Evolutionary conservation across 30 jellyfish, hydroid and myxozoan species (phyloP), one percentile per base, ranked within the genome.

Genomic region (Aurelia coerulea): DNA sequence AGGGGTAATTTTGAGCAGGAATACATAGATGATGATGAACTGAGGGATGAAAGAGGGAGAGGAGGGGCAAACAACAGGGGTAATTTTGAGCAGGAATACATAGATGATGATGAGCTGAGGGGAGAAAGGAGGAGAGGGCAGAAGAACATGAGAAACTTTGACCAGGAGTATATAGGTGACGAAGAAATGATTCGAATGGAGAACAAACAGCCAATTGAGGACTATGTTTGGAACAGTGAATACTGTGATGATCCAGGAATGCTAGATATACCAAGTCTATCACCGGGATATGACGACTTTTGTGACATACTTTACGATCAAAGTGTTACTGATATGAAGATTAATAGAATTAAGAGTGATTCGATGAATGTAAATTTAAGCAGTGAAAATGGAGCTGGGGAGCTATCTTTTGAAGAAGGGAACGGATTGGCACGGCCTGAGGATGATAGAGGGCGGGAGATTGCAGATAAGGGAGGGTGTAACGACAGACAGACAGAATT

Each of bases 221-320:
- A 74, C 9, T 34, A 68, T 33, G 76, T n/a, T 42, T 84, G 88
- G 86, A 53, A 73, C 33, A 39, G 74, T 13, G 93, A 84, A 46
- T 29, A 62, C 33, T 84, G 93, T 49, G 93, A 84, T 56, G 93
- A 84, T 64, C 88, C 74, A 41, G 93, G 93, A 5, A 84, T 84
- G 84, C 68, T 84, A 31, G 93, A 84, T 84, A 84, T 78, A 7
- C 93, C 93, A 31, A 84, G 65, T 60, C 35, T 84, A 32, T 74
- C 93, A 0, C 93, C 93, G 0, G 93, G 93, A 8, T 84, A 84
- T 52, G 93, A 84, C 17, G 93, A 84, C 50, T 84, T 84, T 17
- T 84, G 93, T 39, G 93, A 84, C 31, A 84, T 84, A 10, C 65
- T 71, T 35, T 84, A 84, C 46, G 85, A 74, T 52, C 65, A 84